Percentiles rank a stretch among this genome's conserved stretches.
These are phyloP conservation scores for Nomada hirtipes DNA, from an alignment of 2,888 invertebrate genomes.

Conservation along the genomic window DNA sequence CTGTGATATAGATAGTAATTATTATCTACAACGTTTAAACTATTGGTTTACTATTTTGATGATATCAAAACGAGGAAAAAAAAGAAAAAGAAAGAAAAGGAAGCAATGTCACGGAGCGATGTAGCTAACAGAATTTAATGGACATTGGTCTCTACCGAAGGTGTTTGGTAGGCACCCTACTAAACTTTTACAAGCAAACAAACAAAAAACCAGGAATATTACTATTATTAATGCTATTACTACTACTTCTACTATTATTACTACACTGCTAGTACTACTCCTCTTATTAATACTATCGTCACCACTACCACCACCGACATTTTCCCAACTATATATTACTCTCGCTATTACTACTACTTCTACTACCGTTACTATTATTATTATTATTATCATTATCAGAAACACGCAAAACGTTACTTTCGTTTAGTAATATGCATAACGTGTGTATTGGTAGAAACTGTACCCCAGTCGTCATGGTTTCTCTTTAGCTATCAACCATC, in stretches of 20 bases:
- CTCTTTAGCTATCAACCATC: constrained; percentile 73
- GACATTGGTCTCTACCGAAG: constrained; percentile 76
- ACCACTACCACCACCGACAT: constrained; percentile 68
- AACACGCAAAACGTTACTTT: constrained; percentile 60
- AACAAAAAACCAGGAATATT: constrained; percentile 59
- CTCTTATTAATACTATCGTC: constrained; percentile 50
- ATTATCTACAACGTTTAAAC: constrained; percentile 82
- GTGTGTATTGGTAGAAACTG: constrained; percentile 62
- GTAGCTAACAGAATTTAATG: constrained; percentile 74
- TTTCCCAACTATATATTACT: constrained; percentile 70
- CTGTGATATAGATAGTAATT: constrained; percentile 85
- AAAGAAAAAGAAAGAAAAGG: constrained; percentile 24
- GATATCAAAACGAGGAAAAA: constrained; percentile 71
- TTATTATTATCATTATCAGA: constrained; percentile 60
- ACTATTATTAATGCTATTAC: constrained; percentile 65
- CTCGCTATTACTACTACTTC: constrained; percentile 67
- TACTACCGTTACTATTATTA: constrained; percentile 36
- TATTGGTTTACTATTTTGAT: constrained; percentile 81
- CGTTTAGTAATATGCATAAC: constrained; percentile 59
- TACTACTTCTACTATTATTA: constrained; percentile 54
- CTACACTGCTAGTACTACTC: constrained; percentile 35
- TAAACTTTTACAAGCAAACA: constrained; percentile 73
- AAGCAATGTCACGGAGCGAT: constrained; percentile 80
- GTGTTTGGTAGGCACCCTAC: constrained; percentile 80
- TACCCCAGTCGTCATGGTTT: constrained; percentile 77